Percentiles rank a stretch among this genome's conserved stretches.
Evolutionary conservation across 2,113 vertebrate species (phyloP).

Genomic region (Nesogale talazaci): DNA sequence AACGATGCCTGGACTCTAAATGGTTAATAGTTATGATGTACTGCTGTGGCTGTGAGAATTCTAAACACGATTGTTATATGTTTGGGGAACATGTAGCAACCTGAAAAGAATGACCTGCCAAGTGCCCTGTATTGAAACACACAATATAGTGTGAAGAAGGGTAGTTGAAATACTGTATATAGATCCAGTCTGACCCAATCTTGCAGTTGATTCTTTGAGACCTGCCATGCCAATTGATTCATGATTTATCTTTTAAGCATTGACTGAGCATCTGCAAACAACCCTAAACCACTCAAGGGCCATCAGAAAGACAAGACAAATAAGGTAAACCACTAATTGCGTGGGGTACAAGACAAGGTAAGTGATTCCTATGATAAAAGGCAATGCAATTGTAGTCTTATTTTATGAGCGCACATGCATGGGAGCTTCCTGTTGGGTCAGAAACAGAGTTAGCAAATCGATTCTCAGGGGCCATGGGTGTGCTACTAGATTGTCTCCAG

Average conservation of each 20-base stretch:
- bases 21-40: neutral
- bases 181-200: neutral
- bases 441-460: neutral
- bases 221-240: neutral
- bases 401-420: neutral
- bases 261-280: neutral
- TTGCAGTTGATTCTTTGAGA: neutral
- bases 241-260: neutral
- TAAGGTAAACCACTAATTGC: neutral
- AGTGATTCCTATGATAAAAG: neutral
- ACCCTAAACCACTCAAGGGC: neutral
- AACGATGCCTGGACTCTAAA: neutral
- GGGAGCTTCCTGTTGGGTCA: neutral
- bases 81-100: accelerated
- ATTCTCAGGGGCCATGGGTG: neutral
- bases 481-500: neutral
- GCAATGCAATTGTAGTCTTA: neutral
- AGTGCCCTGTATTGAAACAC: neutral
- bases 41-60: neutral
- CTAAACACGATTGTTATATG: neutral
- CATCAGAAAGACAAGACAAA: neutral
- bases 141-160: neutral
- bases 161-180: neutral
- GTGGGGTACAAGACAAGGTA: neutral
- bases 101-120: neutral